Conservation (phyloP, 2,797 vertebrate species). For the Eleutherodactylus coqui region DNA sequence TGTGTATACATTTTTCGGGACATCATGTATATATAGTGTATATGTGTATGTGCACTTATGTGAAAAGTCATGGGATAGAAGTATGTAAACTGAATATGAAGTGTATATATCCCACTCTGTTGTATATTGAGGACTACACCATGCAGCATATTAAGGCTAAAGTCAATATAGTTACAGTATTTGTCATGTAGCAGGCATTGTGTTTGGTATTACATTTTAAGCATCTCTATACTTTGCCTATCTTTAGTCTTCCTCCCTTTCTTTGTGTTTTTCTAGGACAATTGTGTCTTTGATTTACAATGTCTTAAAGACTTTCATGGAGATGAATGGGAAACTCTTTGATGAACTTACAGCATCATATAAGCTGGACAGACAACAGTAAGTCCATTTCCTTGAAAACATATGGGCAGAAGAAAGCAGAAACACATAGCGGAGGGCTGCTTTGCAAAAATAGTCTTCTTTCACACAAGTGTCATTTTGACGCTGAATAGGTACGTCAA, state of each 20-base stretch:
- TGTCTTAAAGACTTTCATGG: constrained; percentile 94
- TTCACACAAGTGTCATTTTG: no score
- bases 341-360: constrained; percentile 93
- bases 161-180: neutral
- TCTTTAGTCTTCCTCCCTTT: constrained; percentile 56
- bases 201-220: neutral
- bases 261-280: constrained; percentile 76
- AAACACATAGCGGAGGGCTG: neutral
- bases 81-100: no score
- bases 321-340: constrained; percentile 93
- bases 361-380: constrained; percentile 95
- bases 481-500: no score
- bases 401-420: neutral
- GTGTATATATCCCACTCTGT: no score
- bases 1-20: no score
- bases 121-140: neutral
- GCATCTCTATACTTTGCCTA: neutral
- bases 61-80: no score
- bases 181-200: neutral
- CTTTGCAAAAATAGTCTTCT: neutral
- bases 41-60: no score
- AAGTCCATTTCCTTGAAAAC: constrained; percentile 69
- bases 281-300: constrained; percentile 95
- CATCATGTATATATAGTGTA: no score
- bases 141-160: neutral